These are phyloP conservation scores for Fistularia commersonii DNA, from an alignment of 2,797 vertebrate species.

Conservation along the genomic window DNA sequence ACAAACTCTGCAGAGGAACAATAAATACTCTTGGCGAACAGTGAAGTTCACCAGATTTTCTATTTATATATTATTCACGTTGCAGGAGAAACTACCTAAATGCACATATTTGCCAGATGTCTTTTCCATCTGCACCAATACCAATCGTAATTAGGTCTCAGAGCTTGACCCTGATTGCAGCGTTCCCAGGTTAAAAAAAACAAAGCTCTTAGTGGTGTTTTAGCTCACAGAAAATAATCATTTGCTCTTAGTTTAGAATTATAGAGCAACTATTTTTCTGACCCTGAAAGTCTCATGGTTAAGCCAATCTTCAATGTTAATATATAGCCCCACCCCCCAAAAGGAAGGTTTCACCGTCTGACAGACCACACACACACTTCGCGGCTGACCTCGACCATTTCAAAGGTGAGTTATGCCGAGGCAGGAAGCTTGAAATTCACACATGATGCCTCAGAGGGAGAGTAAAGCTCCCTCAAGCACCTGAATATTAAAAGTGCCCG, in stretches of 20 bases:
- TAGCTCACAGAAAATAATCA: constrained; percentile 33
- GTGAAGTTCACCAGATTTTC: too few species aligned
- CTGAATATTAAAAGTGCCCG: constrained; percentile 29
- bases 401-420: constrained; percentile 17
- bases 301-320: constrained; percentile 16
- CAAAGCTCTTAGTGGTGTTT: constrained; percentile 25
- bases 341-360: too few species aligned
- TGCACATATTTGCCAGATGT: too few species aligned
- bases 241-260: constrained; percentile 58
- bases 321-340: constrained; percentile 48
- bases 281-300: constrained; percentile 36
- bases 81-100: too few species aligned
- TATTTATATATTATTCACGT: too few species aligned
- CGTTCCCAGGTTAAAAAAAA: constrained; percentile 45
- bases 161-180: constrained; percentile 15
- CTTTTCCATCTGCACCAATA: constrained; percentile 56
- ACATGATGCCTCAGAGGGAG: constrained; percentile 5
- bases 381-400: constrained; percentile 31
- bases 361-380: constrained; percentile 40
- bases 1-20: too few species aligned
- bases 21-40: not conserved
- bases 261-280: constrained; percentile 55
- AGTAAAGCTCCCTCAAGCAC: constrained; percentile 20
- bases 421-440: constrained; percentile 17
- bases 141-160: constrained; percentile 10